These are phyloP conservation scores for Smutsia gigantea DNA, from an alignment of 2,797 vertebrate species.

Conservation along the genomic window DNA sequence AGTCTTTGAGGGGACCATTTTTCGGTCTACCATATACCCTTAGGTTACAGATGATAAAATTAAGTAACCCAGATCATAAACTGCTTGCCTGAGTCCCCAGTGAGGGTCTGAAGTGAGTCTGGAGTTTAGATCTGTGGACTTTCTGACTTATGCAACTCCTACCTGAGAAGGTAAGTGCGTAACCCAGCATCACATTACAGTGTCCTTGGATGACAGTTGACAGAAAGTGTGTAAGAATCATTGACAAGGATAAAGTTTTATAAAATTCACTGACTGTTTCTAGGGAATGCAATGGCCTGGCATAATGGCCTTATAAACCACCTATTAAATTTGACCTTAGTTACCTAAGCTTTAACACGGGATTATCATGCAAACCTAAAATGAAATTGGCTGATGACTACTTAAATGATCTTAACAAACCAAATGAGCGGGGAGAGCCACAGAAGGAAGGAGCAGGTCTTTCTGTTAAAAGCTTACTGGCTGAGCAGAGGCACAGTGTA, in stretches of 20 bases:
- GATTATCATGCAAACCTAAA: conserved; percentile 32
- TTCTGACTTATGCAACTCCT: neutral
- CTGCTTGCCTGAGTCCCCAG: neutral
- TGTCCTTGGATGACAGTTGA: neutral
- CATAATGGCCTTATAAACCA: conserved; percentile 6
- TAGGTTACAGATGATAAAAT: neutral
- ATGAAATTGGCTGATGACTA: conserved; percentile 17
- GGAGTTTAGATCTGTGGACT: neutral
- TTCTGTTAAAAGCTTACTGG: neutral
- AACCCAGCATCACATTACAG: neutral
- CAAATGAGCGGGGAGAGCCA: neutral
- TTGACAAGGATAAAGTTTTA: neutral
- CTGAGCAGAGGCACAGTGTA: neutral
- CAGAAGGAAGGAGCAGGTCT: neutral
- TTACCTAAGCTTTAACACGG: conserved; percentile 15
- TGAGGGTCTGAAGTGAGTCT: neutral
- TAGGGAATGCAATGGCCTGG: neutral
- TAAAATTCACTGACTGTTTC: neutral
- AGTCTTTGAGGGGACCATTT: neutral
- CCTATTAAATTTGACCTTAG: conserved; percentile 29
- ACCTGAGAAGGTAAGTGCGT: neutral
- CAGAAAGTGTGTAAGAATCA: conserved; percentile 23
- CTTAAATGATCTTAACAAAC: neutral
- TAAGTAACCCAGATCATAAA: neutral
- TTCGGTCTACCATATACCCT: neutral